Conservation (phyloP, 2,797 vertebrate species). For the Urocyon cinereoargenteus region DNA sequence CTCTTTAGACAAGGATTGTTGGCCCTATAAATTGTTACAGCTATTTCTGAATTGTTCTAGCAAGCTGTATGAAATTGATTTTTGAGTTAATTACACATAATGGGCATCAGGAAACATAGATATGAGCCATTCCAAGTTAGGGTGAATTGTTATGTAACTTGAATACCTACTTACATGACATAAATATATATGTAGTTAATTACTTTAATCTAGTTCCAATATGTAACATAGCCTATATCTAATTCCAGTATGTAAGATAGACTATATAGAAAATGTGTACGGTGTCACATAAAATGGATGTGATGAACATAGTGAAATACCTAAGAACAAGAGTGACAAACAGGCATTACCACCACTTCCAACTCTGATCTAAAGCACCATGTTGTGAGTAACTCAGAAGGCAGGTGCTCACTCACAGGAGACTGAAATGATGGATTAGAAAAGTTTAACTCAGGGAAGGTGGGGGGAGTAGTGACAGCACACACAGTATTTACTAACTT, state of each 20-base stretch:
- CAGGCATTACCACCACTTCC: not conserved
- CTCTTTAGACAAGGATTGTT: not conserved
- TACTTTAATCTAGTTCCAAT: not conserved
- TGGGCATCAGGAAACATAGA: not conserved
- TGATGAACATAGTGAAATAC: not conserved
- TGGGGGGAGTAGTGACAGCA: rapidly evolving
- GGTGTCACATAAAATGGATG: not conserved
- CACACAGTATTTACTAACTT: not conserved
- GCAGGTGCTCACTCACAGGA: not conserved
- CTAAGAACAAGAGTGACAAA: not conserved
- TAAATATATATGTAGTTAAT: constrained; percentile 4
- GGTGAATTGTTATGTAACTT: not conserved
- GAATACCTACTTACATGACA: not conserved
- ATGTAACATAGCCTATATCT: not conserved
- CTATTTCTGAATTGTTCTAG: constrained; percentile 2
- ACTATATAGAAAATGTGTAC: not conserved
- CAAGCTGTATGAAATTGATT: not conserved
- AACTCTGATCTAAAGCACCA: not conserved
- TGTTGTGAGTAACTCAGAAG: not conserved
- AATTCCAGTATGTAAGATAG: not conserved
- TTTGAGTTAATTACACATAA: constrained; percentile 58
- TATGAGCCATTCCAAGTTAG: constrained; percentile 18
- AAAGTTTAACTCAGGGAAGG: not conserved
- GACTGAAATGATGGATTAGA: not conserved
- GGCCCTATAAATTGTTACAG: constrained; percentile 5